These are phyloP conservation scores for Synanthedon vespiformis DNA, from an alignment of 2,888 invertebrate genomes.

Conservation along the genomic window DNA sequence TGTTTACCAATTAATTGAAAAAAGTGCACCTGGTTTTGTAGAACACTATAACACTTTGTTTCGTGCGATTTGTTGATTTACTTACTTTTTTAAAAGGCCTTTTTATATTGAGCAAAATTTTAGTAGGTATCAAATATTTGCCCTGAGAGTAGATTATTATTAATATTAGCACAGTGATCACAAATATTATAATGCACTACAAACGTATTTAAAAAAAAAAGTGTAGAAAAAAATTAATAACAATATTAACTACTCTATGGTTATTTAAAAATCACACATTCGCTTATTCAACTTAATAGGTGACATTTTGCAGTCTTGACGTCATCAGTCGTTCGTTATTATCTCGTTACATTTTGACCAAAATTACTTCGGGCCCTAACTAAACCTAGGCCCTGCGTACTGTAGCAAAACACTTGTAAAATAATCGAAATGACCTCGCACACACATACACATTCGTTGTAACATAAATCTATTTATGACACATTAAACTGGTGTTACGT, in stretches of 20 bases:
- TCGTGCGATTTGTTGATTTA: too few species aligned
- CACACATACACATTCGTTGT: conserved; percentile 29
- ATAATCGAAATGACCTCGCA: conserved; percentile 24
- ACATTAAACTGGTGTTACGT: conserved; percentile 1
- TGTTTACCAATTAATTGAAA: too few species aligned
- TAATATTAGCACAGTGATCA: too few species aligned
- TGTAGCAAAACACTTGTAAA: conserved; percentile 15
- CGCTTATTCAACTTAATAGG: conserved; percentile 26
- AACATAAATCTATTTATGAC: conserved; percentile 1
- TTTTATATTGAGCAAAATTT: too few species aligned
- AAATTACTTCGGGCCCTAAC: conserved; percentile 1
- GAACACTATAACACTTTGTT: too few species aligned
- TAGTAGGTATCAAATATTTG: too few species aligned
- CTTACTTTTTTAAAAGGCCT: too few species aligned
- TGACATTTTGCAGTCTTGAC: conserved; percentile 2
- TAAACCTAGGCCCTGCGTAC: conserved; percentile 41
- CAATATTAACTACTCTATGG: conserved; percentile 23
- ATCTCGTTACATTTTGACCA: too few species aligned
- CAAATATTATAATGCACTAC: too few species aligned
- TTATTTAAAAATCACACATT: conserved; percentile 41
- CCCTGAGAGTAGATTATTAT: too few species aligned
- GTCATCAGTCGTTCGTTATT: too few species aligned
- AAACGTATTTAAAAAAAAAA: conserved; percentile 4
- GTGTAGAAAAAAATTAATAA: conserved; percentile 11
- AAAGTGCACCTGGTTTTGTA: too few species aligned